Conservation (phyloP, 2,113 vertebrate genomes). For the Numenius arquata region DNA sequence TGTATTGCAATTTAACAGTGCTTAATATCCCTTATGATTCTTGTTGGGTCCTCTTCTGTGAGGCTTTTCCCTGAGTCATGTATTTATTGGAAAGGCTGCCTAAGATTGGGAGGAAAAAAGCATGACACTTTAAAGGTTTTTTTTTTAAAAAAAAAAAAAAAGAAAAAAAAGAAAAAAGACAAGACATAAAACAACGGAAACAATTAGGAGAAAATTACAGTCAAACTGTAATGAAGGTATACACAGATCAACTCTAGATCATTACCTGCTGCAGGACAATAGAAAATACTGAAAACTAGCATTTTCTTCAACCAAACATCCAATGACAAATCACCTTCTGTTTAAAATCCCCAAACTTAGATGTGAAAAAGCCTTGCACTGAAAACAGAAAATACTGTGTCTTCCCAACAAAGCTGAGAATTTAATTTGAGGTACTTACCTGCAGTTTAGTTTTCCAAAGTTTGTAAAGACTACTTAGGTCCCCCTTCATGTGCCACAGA, state of each 20-base stretch:
- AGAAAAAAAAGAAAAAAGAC: background rate
- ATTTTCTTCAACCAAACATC: background rate
- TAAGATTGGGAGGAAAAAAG: slow-evolving; percentile 63
- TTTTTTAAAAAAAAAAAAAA: background rate
- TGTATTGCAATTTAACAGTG: slow-evolving; percentile 53
- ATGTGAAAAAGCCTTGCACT: background rate
- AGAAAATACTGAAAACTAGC: background rate
- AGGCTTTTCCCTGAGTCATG: slow-evolving; percentile 83
- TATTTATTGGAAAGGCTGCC: slow-evolving; percentile 87
- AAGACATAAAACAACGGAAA: background rate
- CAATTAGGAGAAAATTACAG: background rate
- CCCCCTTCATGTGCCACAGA: background rate
- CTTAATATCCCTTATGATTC: slow-evolving; percentile 76
- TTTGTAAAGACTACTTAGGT: background rate
- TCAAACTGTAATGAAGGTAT: background rate
- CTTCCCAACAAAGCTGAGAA: background rate
- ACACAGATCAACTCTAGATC: background rate
- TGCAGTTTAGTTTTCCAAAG: background rate
- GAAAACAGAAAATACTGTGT: background rate
- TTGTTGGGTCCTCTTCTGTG: slow-evolving; percentile 83
- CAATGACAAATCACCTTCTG: background rate
- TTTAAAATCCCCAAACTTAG: background rate
- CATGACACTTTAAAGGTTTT: background rate
- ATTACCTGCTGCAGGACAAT: background rate
- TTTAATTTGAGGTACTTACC: background rate